Percentiles rank a stretch among this genome's conserved stretches.
phyloP scores from a whole-genome alignment of 2,888 invertebrate species.

The Sialis fuliginosa region DNA sequence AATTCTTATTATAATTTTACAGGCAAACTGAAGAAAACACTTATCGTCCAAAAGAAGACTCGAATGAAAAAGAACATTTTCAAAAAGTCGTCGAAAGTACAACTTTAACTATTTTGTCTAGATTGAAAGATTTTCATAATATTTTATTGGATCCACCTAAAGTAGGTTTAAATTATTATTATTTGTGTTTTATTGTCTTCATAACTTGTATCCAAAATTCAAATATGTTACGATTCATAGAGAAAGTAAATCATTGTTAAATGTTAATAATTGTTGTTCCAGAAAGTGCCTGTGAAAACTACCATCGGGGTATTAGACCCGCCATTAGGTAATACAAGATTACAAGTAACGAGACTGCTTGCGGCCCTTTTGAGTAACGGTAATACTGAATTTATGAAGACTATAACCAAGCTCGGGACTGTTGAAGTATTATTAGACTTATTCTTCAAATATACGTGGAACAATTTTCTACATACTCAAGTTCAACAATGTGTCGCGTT shows the following conservation, averaged over 20 bases:
- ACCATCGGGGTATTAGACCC: conserved; percentile 52
- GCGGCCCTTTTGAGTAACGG: conserved; percentile 58
- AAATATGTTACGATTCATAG: not conserved
- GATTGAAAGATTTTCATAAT: conserved; percentile 50
- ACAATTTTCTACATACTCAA: conserved; percentile 90
- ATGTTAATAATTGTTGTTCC: conserved; percentile 1
- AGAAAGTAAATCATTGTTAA: not conserved
- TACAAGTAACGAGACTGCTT: conserved; percentile 65
- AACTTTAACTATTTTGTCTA: conserved; percentile 41
- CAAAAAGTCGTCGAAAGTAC: conserved; percentile 41
- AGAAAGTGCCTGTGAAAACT: conserved; percentile 48
- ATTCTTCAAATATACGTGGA: conserved; percentile 79
- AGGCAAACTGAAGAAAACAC: conserved; percentile 12
- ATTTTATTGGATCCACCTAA: conserved; percentile 51
- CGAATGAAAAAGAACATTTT: conserved; percentile 35
- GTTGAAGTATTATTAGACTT: conserved; percentile 57
- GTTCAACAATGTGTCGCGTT: conserved; percentile 61
- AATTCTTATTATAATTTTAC: no score
- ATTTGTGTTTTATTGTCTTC: no score
- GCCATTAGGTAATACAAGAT: conserved; percentile 62
- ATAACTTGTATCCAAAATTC: no score
- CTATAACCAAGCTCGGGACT: conserved; percentile 35
- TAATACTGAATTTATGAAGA: conserved; percentile 49
- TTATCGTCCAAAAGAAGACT: conserved; percentile 19
- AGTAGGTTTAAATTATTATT: conserved; percentile 24